phyloP scores from a whole-genome alignment of 2,113 vertebrate genomes.

The Oreochromis niloticus region DNA sequence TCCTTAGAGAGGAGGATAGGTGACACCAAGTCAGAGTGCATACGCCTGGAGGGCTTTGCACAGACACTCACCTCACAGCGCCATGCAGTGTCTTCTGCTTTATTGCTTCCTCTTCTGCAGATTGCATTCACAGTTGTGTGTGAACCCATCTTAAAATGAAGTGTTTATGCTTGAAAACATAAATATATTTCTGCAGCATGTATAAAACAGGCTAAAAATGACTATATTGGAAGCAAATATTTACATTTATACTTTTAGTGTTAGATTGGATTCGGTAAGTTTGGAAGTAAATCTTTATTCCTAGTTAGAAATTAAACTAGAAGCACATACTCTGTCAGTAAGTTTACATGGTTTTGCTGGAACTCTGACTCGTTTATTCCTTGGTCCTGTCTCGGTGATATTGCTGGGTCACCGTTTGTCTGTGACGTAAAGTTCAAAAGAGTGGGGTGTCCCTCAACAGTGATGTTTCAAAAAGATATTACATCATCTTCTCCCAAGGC shows the following conservation, averaged over 20 bases:
- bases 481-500: conserved; percentile 39
- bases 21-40: neutral
- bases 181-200: neutral
- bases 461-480: conserved; percentile 30
- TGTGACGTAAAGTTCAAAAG: conserved; percentile 1
- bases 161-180: neutral
- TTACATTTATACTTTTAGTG: neutral
- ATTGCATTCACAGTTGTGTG: neutral
- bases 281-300: neutral
- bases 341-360: neutral
- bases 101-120: neutral
- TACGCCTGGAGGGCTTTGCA: neutral
- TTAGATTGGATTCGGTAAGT: fast-evolving
- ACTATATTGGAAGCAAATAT: neutral
- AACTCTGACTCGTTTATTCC: neutral
- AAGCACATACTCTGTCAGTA: neutral
- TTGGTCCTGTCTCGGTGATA: neutral
- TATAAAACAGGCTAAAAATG: fast-evolving
- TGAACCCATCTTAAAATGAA: neutral
- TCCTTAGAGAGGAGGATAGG: neutral
- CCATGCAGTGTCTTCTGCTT: neutral
- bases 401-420: neutral
- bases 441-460: conserved; percentile 20
- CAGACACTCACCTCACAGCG: neutral
- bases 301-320: fast-evolving